Evolutionary conservation across 2,113 vertebrate species (phyloP), one percentile per base, ranked within the genome.

Genomic region (Antennarius striatus): DNA sequence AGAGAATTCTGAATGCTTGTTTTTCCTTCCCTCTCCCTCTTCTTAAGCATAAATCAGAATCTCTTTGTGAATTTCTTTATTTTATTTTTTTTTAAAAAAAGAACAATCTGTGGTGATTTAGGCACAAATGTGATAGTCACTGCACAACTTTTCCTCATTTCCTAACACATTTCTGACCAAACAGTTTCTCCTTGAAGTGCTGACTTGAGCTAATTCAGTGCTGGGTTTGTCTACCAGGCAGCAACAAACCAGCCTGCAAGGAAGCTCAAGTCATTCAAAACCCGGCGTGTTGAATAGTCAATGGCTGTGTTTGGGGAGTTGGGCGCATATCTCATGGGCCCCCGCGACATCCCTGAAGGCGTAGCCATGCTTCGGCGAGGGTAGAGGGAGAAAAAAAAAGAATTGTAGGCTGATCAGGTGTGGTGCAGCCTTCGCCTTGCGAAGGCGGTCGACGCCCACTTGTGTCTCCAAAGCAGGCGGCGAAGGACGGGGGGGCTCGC

Each of bases 251-350:
- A 50, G 58, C 12, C 62, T 59, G 22, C 56, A 53, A 42, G 69
- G 54, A 71, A 68, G 65, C 64, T 85, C 63, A 80, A 80, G 71
- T 80, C 83, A 82, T 71, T 90, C 77, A 75, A 69, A 76, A 79
- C 77, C 77, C 62, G 68, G 75, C 77, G 56, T 65, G 30, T 63
- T 71, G 62, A 77, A 42, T 62, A 73, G 68, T 79, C 53, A 15
- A 39, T 83, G 68, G 66, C 61, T 83, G 75, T 67, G 47, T 59
- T 81, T 55, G 53, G 68, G 48, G 10, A 22, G 2, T 60, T 48
- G 74, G 77, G 60, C 63, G 58, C 42, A 58, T 50, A 45, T 64
- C 16, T 63, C 32, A 36, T 7, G 32, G 67, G 70, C 69, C 71
- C 42, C 62, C 68, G 14, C 60, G 15, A 49, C 1, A 48, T 79